Conservation (phyloP, 1,140 invertebrate species). For the Anadara kagoshimensis region DNA sequence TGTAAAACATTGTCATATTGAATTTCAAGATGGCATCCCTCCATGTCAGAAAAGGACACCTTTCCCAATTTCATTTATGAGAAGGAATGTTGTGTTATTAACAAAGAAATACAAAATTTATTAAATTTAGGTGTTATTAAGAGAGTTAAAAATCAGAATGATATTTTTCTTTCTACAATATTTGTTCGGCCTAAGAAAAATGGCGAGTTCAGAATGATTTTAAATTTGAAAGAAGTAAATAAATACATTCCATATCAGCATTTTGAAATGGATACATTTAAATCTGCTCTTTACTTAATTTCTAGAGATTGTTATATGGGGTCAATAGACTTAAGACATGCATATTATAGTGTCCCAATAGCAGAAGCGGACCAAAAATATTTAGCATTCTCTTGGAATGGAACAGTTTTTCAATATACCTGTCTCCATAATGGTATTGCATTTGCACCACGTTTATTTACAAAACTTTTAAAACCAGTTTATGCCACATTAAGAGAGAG, state of each 20-base stretch:
- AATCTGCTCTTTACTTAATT: constrained; percentile 2
- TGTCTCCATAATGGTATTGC: constrained; percentile 41
- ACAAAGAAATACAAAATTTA: not conserved
- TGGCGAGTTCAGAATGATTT: constrained; percentile 16
- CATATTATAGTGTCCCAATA: constrained; percentile 36
- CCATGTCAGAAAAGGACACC: not conserved
- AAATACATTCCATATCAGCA: constrained; percentile 3
- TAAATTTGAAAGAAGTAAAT: constrained; percentile 18
- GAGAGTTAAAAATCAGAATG: not conserved
- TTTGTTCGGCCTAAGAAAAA: constrained; percentile 18
- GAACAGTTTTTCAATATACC: constrained; percentile 14
- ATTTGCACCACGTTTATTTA: constrained; percentile 34
- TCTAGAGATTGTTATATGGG: constrained; percentile 21
- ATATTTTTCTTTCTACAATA: constrained; percentile 3
- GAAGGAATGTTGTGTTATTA: constrained; percentile 3
- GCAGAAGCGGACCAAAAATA: constrained; percentile 23
- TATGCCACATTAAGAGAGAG: constrained; percentile 34
- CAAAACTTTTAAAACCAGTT: constrained; percentile 41
- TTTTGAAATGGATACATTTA: constrained; percentile 28
- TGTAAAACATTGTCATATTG: constrained; percentile 29
- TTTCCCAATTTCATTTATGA: constrained; percentile 7
- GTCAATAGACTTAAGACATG: constrained; percentile 41
- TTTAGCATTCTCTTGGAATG: constrained; percentile 21
- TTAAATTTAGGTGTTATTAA: constrained; percentile 2
- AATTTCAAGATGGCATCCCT: constrained; percentile 7